Evolutionary conservation across 2,888 invertebrate genomes (phyloP).

Genomic region (Limnephilus lunatus): DNA sequence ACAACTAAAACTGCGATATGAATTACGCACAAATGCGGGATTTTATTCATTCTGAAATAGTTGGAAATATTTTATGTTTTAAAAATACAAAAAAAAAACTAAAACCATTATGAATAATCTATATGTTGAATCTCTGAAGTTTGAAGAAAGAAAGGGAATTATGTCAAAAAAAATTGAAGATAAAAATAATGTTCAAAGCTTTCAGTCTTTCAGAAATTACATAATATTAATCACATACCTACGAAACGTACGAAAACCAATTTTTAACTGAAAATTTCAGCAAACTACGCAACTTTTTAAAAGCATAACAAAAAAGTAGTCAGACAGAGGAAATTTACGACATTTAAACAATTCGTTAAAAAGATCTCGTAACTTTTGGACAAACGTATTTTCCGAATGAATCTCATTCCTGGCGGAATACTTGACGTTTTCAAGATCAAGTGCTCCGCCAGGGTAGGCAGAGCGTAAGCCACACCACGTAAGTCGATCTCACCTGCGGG

Average conservation of each 20-base stretch:
- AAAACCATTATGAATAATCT: background rate
- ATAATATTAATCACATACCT: background rate
- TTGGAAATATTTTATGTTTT: background rate
- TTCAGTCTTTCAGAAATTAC: background rate
- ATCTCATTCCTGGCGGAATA: background rate
- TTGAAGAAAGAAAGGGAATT: background rate
- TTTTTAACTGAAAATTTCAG: background rate
- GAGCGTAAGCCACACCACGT: background rate
- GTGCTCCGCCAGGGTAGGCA: background rate
- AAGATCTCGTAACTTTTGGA: background rate
- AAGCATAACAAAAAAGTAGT: background rate
- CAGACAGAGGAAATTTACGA: background rate
- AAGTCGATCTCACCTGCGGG: constrained; percentile 19
- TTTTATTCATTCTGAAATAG: background rate
- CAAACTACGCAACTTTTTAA: background rate
- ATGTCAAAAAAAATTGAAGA: background rate
- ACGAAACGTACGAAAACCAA: background rate
- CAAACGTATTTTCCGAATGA: background rate
- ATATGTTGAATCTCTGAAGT: background rate
- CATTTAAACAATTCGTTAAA: no score
- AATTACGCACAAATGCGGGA: background rate
- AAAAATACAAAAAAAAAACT: background rate
- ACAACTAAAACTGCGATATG: background rate
- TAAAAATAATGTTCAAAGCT: background rate
- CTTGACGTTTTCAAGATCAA: constrained; percentile 18